Percentiles rank a stretch among this genome's conserved stretches.
Evolutionary conservation across 2,797 vertebrate species (phyloP).

Genomic region (Gastrophryne carolinensis): DNA sequence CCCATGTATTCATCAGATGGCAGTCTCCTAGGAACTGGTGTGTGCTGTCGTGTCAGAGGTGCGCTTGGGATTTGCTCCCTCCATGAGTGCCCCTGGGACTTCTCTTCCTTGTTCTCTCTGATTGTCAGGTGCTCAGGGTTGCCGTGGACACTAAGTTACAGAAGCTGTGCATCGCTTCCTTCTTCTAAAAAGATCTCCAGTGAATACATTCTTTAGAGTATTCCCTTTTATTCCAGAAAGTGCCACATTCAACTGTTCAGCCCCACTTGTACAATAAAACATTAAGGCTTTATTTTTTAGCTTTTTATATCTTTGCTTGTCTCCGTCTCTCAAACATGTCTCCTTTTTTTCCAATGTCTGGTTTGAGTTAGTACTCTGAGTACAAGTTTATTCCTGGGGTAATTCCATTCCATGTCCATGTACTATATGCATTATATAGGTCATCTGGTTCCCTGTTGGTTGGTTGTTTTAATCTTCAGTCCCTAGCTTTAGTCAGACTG

Average conservation of each 20-base stretch:
- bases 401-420: too few relatives aligned
- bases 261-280: constrained; percentile 49
- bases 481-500: too few relatives aligned
- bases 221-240: constrained; percentile 32
- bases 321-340: not conserved
- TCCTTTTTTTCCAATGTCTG: not conserved
- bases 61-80: constrained; percentile 44
- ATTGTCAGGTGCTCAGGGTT: constrained; percentile 38
- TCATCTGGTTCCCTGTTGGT: too few relatives aligned
- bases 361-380: too few relatives aligned
- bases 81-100: not conserved
- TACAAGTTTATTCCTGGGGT: too few relatives aligned
- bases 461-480: too few relatives aligned
- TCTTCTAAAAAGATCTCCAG: constrained; percentile 33
- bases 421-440: too few relatives aligned
- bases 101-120: constrained; percentile 18
- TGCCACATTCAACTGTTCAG: constrained; percentile 41
- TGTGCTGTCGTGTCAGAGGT: not conserved
- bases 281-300: constrained; percentile 1
- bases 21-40: constrained; percentile 28
- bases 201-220: constrained; percentile 17
- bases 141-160: constrained; percentile 8
- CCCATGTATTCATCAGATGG: constrained; percentile 28
- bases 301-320: not conserved
- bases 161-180: constrained; percentile 30